Base-by-base conservation (phyloP, 2,888 invertebrate species). In the Mechanitis mazaeus region DNA sequence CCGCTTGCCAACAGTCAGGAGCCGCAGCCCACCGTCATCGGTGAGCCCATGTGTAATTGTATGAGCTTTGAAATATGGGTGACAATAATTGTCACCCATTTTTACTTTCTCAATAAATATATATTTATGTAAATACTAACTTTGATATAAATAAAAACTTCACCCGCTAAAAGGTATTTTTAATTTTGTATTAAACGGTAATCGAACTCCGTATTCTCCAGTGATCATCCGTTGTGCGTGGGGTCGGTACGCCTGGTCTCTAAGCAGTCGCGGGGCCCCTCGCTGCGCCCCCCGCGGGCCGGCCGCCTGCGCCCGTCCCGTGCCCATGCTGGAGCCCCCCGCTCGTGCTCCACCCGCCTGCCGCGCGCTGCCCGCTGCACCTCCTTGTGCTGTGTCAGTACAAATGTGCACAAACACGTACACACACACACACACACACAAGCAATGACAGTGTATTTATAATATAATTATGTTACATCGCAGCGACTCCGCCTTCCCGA, bases 211-310 rank as follows among this genome's bases (percentile, higher is more conserved):
- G 2, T 31, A 6, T 7, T 31, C n/a, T 31, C 50, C 93, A 78
- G 94, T 97, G 59, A 91, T 99, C 59, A 95, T 98, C 66, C 93
- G 98, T 2, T 96, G 97, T 61, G 96, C 97, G 0, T 98, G 97
- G 89, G 98, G 98, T 0, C 94, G 98, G 4, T 96, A 97, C 88
- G 97, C 97, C 31, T 99, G 98, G 98, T 96, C 96, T 7, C 93
- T 97, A 92, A 94, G 95, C 75, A 87, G 96, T 60, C 92, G 98
- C 47, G 97, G 98, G 79, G 91, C 97, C 64, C 97, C 98, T 0
- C 92, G 97, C 47, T 93, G 95, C 76, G 95, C 96, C 74, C 93
- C 93, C 3, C 94, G 95, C 47, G 81, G 57, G 3, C 80, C 76
- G 31, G 78, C 78, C n/a, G 79, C 80, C 33, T 83, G 85, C 74